Evolutionary conservation across 2,113 vertebrate genomes (phyloP).

Genomic region (Cryptoleucopteryx plumbea): DNA sequence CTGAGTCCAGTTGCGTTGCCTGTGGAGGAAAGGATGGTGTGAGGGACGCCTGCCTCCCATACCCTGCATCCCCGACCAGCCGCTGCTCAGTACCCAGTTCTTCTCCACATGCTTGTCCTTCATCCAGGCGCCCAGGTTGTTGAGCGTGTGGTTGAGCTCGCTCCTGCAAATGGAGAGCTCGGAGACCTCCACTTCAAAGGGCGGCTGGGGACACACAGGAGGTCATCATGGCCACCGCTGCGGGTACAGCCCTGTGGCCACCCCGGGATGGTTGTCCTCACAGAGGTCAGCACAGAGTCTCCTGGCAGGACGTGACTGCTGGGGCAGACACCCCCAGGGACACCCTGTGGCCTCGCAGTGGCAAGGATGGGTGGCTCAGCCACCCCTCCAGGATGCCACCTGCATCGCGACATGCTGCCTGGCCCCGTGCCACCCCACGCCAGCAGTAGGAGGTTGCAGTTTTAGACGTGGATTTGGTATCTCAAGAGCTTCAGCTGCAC

Average conservation of each 20-base stretch:
- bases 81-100: conserved; percentile 65
- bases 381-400: neutral
- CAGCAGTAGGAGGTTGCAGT: too few species aligned
- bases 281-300: neutral
- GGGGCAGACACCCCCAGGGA: too few species aligned
- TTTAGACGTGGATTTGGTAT: too few species aligned
- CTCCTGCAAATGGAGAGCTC: conserved; percentile 72
- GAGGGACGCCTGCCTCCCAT: neutral
- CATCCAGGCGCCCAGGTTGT: conserved; percentile 76
- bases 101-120: conserved; percentile 68
- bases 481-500: neutral
- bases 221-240: neutral
- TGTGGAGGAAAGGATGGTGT: neutral
- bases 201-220: conserved; percentile 54
- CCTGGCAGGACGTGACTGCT: neutral
- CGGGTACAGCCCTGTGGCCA: fast-evolving
- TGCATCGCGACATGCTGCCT: fast-evolving
- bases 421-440: fast-evolving
- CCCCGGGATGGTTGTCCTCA: neutral
- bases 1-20: conserved; percentile 77
- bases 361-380: neutral
- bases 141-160: conserved; percentile 71
- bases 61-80: fast-evolving
- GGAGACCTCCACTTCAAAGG: conserved; percentile 75
- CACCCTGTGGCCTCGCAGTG: neutral